phyloP scores from a whole-genome alignment of 2,888 invertebrate species.

The Cephus spinipes region DNA sequence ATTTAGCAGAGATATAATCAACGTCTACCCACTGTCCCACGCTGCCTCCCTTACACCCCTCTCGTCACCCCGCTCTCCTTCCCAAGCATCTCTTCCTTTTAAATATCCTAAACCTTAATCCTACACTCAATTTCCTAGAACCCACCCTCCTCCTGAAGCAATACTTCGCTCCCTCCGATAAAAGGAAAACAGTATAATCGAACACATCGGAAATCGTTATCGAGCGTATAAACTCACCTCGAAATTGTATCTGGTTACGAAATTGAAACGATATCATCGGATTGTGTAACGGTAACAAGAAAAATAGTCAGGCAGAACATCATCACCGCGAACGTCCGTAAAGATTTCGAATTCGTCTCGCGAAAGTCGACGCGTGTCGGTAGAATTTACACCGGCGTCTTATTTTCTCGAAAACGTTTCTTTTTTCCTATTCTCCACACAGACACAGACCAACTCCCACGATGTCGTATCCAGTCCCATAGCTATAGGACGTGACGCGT shows the following conservation, averaged over 20 bases:
- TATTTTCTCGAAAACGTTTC: no score
- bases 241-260: no score
- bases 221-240: no score
- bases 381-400: no score
- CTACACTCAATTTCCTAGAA: background rate
- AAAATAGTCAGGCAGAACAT: no score
- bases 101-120: background rate
- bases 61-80: background rate
- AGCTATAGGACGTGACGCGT: background rate
- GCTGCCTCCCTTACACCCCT: background rate
- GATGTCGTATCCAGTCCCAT: background rate
- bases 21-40: background rate
- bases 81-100: background rate
- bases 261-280: no score
- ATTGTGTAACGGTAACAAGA: no score
- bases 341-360: no score
- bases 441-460: background rate
- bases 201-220: no score
- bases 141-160: background rate
- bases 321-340: no score
- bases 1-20: constrained; percentile 6
- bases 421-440: background rate
- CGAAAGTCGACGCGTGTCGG: no score
- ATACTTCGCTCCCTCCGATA: background rate
- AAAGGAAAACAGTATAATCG: no score